Evolutionary conservation across 2,113 vertebrate genomes (phyloP), one percentile per base, ranked within the genome.

Genomic region (Hirundichthys speculiger): DNA sequence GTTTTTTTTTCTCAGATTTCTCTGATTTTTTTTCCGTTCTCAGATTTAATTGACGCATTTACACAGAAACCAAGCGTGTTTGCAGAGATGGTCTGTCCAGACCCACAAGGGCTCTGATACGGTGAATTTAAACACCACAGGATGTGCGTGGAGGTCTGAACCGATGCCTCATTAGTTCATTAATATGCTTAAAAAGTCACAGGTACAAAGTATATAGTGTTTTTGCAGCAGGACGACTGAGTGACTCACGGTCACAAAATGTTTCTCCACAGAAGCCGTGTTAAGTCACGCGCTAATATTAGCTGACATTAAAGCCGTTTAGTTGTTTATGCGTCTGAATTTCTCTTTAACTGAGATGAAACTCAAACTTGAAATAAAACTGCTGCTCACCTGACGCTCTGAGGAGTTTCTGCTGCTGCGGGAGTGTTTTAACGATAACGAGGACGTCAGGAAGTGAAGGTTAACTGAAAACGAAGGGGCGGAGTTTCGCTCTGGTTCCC

Each of bases 171-270:
- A 1, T 3, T n/a, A 2, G 9, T 21, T 45, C 5, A 21, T 25
- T 69, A 54, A 56, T 66, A 61, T 51, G 21, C 22, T 71, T 46
- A 53, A 42, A 51, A 40, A 77, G 49, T 79, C 53, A 70, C 82
- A 83, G 82, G 84, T 90, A 82, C 83, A 69, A 13, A 27, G 13
- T 41, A 15, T 45, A 15, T 3, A 24, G 58, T 49, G n/a, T 41
- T 34, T 34, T 21, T 47, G 16, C 4, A 38, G 60, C 62, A 69
- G 77, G 64, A 77, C 63, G 54, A 63, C 55, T 68, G 64, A 52
- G 0, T 86, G 89, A 88, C 50, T 90, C 87, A 89, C 18, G 6
- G 30, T 34, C 82, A 67, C 83, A 82, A 70, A 86, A 75, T 80
- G 77, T 73, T 90, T 88, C 69, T 65, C 89, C 82, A 88, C 50